These are phyloP conservation scores for Germaria angustata DNA, from an alignment of 2,888 invertebrate genomes.

Conservation along the genomic window DNA sequence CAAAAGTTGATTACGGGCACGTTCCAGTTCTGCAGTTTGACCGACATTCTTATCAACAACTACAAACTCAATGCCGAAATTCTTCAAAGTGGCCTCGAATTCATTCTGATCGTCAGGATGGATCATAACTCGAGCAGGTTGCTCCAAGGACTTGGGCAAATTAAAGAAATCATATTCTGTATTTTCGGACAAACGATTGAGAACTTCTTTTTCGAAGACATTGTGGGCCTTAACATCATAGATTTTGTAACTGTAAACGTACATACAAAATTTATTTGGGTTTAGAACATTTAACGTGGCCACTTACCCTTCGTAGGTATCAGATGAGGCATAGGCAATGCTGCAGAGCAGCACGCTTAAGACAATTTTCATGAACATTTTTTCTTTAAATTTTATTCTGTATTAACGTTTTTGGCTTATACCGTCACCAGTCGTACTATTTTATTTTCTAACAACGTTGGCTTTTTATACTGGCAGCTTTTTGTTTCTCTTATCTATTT, in stretches of 20 bases:
- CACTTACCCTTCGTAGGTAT: slow-evolving; percentile 62
- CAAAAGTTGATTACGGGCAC: slow-evolving; percentile 68
- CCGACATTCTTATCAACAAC: slow-evolving; percentile 73
- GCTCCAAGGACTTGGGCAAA: slow-evolving; percentile 71
- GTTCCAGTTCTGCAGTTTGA: slow-evolving; percentile 67
- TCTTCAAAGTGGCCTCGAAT: slow-evolving; percentile 71
- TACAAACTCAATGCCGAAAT: slow-evolving; percentile 69
- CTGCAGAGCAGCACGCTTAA: slow-evolving; percentile 59
- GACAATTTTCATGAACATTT: slow-evolving; percentile 60
- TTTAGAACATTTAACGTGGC: neutral
- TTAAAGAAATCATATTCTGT: slow-evolving; percentile 75
- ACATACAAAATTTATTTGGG: neutral
- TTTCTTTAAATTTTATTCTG: neutral
- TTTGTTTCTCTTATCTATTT: slow-evolving; percentile 28
- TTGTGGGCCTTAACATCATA: slow-evolving; percentile 74
- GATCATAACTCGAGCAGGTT: slow-evolving; percentile 75
- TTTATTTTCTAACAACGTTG: neutral
- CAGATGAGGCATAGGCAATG: slow-evolving; percentile 32
- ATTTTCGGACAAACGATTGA: slow-evolving; percentile 70
- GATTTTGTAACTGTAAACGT: slow-evolving; percentile 74
- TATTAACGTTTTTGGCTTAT: slow-evolving; percentile 1
- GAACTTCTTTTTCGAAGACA: slow-evolving; percentile 72
- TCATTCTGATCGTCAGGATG: slow-evolving; percentile 73
- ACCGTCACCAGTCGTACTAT: slow-evolving; percentile 17
- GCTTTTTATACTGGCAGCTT: slow-evolving; percentile 45